Percentiles rank a stretch among this genome's conserved stretches.
Evolutionary conservation across 2,888 invertebrate genomes (phyloP).

Genomic region (Bembecia ichneumoniformis): DNA sequence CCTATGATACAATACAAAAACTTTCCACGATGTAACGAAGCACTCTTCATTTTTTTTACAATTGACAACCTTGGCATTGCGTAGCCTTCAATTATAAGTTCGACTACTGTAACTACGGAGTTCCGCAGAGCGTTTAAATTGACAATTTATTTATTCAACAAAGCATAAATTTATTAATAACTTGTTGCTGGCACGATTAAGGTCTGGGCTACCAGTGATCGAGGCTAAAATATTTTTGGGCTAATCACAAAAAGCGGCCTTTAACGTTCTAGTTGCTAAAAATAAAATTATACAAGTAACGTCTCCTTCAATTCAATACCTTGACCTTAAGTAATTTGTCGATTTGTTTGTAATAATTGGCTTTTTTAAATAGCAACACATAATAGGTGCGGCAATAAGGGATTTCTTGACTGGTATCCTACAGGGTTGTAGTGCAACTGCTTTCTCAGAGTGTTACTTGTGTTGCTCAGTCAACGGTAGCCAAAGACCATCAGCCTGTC

Average conservation of each 20-base stretch:
- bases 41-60: not conserved
- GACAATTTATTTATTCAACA: not conserved
- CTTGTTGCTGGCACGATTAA: not conserved
- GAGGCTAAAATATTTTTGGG: not conserved
- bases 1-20: too few relatives aligned
- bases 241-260: not conserved
- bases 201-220: not conserved
- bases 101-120: slow-evolving; percentile 25
- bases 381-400: too few relatives aligned
- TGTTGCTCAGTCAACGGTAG: too few relatives aligned
- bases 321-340: too few relatives aligned
- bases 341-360: too few relatives aligned
- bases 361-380: too few relatives aligned
- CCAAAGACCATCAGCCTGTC: too few relatives aligned
- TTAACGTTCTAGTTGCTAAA: not conserved
- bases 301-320: too few relatives aligned
- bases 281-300: too few relatives aligned
- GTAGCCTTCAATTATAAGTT: slow-evolving; percentile 23
- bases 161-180: not conserved
- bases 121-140: slow-evolving; percentile 8
- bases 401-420: too few relatives aligned
- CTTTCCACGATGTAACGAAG: not conserved
- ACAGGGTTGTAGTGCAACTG: too few relatives aligned
- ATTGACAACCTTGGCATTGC: slow-evolving; percentile 9
- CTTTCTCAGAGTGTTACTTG: too few relatives aligned